These are phyloP conservation scores for Holcopasites calliopsidis DNA, from an alignment of 1,140 invertebrate genomes.

Conservation along the genomic window DNA sequence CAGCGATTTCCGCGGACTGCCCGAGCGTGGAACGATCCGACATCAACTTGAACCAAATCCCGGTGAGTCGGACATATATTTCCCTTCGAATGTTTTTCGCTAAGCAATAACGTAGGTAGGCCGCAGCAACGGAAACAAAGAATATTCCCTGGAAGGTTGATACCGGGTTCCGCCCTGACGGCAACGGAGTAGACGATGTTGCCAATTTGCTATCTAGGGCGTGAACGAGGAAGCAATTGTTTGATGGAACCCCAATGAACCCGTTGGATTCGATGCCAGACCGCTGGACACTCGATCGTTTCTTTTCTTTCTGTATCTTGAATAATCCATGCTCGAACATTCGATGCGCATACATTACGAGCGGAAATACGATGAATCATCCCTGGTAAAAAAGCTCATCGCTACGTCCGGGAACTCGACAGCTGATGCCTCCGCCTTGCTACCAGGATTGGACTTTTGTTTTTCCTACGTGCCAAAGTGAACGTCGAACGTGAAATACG, in stretches of 20 bases:
- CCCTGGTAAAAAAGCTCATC: neutral
- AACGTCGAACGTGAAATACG: neutral
- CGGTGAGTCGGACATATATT: slow-evolving; percentile 69
- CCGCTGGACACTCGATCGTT: too few species aligned
- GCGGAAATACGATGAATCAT: neutral
- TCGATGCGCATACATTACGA: neutral
- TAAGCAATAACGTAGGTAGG: too few species aligned
- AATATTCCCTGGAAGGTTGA: too few species aligned
- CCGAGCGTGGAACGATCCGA: slow-evolving; percentile 70
- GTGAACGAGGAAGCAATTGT: too few species aligned
- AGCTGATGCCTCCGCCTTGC: slow-evolving; percentile 5
- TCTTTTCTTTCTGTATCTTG: neutral
- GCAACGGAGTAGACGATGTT: too few species aligned
- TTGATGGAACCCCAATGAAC: too few species aligned
- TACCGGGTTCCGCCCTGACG: too few species aligned
- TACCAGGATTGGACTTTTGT: neutral
- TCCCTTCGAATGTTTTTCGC: neutral
- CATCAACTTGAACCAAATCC: slow-evolving; percentile 75
- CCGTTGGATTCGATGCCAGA: too few species aligned
- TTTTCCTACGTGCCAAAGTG: neutral
- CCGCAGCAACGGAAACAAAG: too few species aligned
- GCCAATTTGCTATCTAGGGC: too few species aligned
- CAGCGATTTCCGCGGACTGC: slow-evolving; percentile 60
- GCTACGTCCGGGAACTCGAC: neutral
- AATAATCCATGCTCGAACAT: too few species aligned